Evolutionary conservation across 2,888 invertebrate genomes (phyloP).

Genomic region (Calameuta idolon): DNA sequence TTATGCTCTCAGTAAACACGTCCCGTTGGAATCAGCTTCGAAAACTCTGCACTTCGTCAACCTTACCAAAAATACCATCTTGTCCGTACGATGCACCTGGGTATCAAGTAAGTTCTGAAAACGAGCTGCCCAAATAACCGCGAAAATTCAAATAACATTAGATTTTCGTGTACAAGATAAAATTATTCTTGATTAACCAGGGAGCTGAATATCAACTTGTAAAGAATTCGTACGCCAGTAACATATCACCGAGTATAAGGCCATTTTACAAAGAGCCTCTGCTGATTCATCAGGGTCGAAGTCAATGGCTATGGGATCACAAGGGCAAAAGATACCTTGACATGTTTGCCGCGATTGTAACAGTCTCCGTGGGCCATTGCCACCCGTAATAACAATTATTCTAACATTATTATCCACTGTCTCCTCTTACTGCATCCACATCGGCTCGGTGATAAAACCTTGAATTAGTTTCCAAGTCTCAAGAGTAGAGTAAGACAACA

Average conservation of each 20-base stretch:
- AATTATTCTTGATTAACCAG: slow-evolving; percentile 53
- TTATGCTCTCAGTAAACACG: neutral
- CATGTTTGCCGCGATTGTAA: slow-evolving; percentile 96
- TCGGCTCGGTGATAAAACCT: neutral
- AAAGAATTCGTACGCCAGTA: slow-evolving; percentile 71
- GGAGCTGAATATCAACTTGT: slow-evolving; percentile 75
- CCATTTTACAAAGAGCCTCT: slow-evolving; percentile 87
- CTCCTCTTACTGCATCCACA: neutral
- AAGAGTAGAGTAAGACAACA: neutral
- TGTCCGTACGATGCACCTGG: slow-evolving; percentile 34
- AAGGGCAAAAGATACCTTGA: slow-evolving; percentile 90
- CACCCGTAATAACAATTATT: slow-evolving; percentile 84
- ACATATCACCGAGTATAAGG: slow-evolving; percentile 78
- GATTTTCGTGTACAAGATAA: neutral
- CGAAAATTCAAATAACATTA: neutral
- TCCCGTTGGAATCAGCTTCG: slow-evolving; percentile 33
- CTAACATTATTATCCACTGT: neutral
- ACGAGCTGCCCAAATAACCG: neutral
- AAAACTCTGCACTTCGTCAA: slow-evolving; percentile 29
- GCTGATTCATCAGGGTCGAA: slow-evolving; percentile 85
- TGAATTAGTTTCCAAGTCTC: neutral
- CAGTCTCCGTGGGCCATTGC: slow-evolving; percentile 96
- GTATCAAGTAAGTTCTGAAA: slow-evolving; percentile 35
- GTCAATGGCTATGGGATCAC: slow-evolving; percentile 94
- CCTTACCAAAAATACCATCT: slow-evolving; percentile 30